Evolutionary conservation across 2,113 vertebrate genomes (phyloP).

Genomic region (Ciconia stormi): DNA sequence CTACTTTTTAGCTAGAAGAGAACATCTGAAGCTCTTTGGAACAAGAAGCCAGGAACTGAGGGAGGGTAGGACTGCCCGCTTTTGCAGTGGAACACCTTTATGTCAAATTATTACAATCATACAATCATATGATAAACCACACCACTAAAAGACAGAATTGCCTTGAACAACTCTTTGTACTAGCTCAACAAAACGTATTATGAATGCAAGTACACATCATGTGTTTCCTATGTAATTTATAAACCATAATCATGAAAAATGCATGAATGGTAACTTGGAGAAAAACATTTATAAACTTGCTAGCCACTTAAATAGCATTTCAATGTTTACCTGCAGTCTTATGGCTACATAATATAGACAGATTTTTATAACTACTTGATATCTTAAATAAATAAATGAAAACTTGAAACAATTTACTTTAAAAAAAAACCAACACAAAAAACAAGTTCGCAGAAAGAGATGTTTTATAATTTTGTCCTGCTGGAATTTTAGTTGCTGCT

Average conservation of each 20-base stretch:
- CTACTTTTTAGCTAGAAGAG: background rate
- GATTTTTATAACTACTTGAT: background rate
- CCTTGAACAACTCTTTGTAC: background rate
- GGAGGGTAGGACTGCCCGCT: background rate
- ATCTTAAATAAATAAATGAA: background rate
- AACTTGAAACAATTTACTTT: background rate
- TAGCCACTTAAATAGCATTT: background rate
- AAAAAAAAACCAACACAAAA: background rate
- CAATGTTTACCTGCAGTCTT: background rate
- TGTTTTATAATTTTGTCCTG: background rate
- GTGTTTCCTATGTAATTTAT: background rate
- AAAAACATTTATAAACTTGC: background rate
- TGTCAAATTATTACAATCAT: background rate
- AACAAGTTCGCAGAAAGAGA: background rate
- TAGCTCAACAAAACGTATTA: background rate
- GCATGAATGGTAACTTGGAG: background rate
- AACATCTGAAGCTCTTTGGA: background rate
- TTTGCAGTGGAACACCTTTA: background rate
- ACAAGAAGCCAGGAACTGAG: background rate
- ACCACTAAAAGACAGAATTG: background rate
- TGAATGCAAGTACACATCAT: background rate
- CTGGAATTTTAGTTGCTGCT: background rate
- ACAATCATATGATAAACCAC: background rate
- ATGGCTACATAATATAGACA: background rate
- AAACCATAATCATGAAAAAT: background rate